Percentiles rank a stretch among this genome's conserved stretches.
phyloP scores from a whole-genome alignment of 2,888 invertebrate species.

The Agrypnus murinus region DNA sequence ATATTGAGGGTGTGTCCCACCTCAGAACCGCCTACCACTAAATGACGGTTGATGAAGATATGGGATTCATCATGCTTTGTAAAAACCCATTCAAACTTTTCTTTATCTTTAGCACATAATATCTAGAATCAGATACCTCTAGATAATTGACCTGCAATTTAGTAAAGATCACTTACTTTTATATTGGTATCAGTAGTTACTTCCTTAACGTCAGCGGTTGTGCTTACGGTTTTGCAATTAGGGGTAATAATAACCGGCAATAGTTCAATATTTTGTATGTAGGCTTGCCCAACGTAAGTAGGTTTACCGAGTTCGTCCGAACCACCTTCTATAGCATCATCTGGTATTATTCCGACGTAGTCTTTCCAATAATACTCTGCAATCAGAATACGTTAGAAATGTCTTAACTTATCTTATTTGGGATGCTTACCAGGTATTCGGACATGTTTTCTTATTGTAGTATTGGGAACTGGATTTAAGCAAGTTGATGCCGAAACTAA shows the following conservation, averaged over 20 bases:
- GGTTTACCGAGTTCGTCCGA: slow-evolving; percentile 19
- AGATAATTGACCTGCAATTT: neutral
- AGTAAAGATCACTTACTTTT: neutral
- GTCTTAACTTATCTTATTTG: too few relatives aligned
- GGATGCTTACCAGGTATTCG: too few relatives aligned
- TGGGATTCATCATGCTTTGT: neutral
- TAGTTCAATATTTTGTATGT: slow-evolving; percentile 8
- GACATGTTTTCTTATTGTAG: too few relatives aligned
- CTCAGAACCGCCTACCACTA: neutral
- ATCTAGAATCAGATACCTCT: neutral
- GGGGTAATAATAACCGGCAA: slow-evolving; percentile 17
- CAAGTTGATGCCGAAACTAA: too few relatives aligned
- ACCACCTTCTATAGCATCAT: slow-evolving; percentile 31
- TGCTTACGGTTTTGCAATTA: neutral
- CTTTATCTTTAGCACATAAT: neutral
- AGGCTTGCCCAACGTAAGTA: slow-evolving; percentile 27
- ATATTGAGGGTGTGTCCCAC: neutral
- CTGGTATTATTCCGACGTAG: slow-evolving; percentile 17
- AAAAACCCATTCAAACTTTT: neutral
- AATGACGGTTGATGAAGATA: neutral
- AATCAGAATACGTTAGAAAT: neutral
- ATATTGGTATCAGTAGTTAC: neutral
- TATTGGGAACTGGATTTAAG: too few relatives aligned
- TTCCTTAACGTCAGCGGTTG: slow-evolving; percentile 1
- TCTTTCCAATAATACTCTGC: slow-evolving; percentile 30